A percentile compares a stretch with the other conserved stretches of the same genome.
Evolutionary conservation across 1,140 invertebrate species (phyloP).

Genomic region (Brachionus sp.): DNA sequence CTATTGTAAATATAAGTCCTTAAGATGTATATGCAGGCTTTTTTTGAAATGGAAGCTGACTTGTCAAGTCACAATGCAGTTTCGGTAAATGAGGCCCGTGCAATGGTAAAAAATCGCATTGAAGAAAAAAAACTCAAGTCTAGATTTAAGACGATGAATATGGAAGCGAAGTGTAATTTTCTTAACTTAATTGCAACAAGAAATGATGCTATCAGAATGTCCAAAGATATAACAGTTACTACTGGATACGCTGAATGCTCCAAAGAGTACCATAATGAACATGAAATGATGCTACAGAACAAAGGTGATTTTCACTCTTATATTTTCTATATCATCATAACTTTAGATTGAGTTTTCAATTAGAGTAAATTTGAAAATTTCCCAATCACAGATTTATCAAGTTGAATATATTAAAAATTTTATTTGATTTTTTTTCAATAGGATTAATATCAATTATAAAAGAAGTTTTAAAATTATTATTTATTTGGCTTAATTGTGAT

Average conservation of each 20-base stretch:
- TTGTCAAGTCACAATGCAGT: background rate
- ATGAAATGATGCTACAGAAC: background rate
- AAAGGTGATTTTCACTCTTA: background rate
- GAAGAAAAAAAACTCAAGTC: constrained; percentile 12
- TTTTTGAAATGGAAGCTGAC: constrained; percentile 1
- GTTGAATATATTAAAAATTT: too few relatives aligned
- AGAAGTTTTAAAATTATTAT: too few relatives aligned
- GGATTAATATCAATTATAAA: too few relatives aligned
- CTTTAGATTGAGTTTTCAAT: too few relatives aligned
- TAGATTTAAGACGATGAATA: background rate
- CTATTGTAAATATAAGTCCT: background rate
- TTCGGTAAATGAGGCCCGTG: constrained; percentile 9
- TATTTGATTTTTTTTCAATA: too few relatives aligned
- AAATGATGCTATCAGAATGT: background rate
- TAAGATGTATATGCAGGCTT: background rate
- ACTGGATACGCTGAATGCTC: background rate
- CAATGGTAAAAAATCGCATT: constrained; percentile 6
- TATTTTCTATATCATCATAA: too few relatives aligned
- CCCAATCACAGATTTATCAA: too few relatives aligned
- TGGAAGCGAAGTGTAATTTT: constrained; percentile 1
- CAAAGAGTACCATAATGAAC: background rate
- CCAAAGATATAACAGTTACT: background rate
- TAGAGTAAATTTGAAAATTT: too few relatives aligned
- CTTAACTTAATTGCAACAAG: background rate
- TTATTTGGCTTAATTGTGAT: too few relatives aligned